Evolutionary conservation across 2,113 vertebrate genomes (phyloP).

Genomic region (Garra rufa): DNA sequence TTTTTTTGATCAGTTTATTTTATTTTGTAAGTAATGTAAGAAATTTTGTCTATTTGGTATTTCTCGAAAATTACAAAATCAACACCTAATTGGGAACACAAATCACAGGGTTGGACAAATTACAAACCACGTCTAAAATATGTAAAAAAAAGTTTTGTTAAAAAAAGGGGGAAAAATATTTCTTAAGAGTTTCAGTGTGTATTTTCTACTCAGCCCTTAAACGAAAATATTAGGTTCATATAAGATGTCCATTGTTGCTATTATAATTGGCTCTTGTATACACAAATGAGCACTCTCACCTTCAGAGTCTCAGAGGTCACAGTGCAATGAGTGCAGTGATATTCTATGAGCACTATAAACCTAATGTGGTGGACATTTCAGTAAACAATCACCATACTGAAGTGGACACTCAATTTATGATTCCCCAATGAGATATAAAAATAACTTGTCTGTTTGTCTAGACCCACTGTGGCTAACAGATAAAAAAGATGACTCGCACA

Average conservation of each 20-base stretch:
- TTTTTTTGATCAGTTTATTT: too few species aligned
- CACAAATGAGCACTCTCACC: not conserved
- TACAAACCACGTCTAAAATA: too few species aligned
- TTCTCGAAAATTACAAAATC: too few species aligned
- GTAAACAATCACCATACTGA: conserved; percentile 23
- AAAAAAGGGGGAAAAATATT: too few species aligned
- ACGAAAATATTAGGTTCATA: not conserved
- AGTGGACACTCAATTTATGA: conserved; percentile 18
- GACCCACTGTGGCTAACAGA: not conserved
- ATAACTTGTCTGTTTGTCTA: not conserved
- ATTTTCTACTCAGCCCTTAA: not conserved
- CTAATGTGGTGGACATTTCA: not conserved
- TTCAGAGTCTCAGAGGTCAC: not conserved
- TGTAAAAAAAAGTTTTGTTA: too few species aligned
- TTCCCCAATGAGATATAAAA: conserved; percentile 27
- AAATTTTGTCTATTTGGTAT: too few species aligned
- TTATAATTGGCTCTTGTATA: not conserved
- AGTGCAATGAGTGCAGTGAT: not conserved
- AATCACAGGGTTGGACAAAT: too few species aligned
- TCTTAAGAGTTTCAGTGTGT: too few species aligned
- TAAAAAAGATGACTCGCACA: not conserved
- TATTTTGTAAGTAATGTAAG: too few species aligned
- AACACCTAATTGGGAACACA: too few species aligned
- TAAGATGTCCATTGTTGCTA: not conserved
- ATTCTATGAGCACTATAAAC: not conserved